Base-by-base conservation (phyloP, 2,888 invertebrate genomes). In the Operophtera brumata region DNA sequence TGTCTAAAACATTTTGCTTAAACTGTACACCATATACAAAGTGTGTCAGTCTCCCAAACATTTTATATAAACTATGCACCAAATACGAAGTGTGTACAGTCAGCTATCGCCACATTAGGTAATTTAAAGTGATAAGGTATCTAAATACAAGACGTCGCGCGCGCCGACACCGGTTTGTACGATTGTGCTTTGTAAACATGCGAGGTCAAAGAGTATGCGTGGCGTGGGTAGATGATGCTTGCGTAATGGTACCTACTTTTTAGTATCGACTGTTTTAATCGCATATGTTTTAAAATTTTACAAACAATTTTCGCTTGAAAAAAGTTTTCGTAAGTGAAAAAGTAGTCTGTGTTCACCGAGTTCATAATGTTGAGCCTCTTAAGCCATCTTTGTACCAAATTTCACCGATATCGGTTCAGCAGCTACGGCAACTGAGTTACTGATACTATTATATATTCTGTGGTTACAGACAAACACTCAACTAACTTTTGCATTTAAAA, bases 101-200 rank as follows among this genome's bases (percentile, higher is more conserved):
- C 26, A 43, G 28, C 11, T 37, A 44, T 39, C 43, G 30, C 25
- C 12, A 34, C 25, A 40, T 47, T 37, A n/a, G 49, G 30, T 39
- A n/a, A 42, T 42, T 41, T 59, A 55, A 58, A 49, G 53, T 61
- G 80, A 78, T 82, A 82, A 72, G 62, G 60, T 74, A 76, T 67
- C 69, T 55, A 70, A 69, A 69, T 71, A 69, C 66, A 61, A 36
- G 41, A 44, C 51, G 52, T 46, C 26, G 46, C 39, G 48, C 56
- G 39, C 65, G 62, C 57, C 43, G 60, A 71, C 72, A 71, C 78
- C 70, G 70, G 73, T 72, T 70, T 54, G 56, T 46, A 60, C 59
- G 59, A 61, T 70, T 70, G 70, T 71, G 66, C 67, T 70, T 73
- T 71, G 73, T 78, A 75, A 79, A 83, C 78, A 80, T 59, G 72